phyloP scores from a whole-genome alignment of 2,113 vertebrate genomes.

The Eudyptes chrysolophus region DNA sequence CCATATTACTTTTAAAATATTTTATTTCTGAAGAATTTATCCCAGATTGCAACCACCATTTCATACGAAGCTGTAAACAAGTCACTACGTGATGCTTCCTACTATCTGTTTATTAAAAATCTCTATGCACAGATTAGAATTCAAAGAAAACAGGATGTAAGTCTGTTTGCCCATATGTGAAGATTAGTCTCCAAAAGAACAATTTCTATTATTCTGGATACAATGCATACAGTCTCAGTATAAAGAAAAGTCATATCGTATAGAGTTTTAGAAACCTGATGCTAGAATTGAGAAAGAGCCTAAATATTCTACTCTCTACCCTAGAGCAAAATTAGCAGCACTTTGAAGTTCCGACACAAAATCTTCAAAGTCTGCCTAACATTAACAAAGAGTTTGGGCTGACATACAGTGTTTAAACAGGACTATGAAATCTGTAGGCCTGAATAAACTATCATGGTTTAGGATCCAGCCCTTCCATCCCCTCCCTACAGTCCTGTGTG shows the following conservation, averaged over 20 bases:
- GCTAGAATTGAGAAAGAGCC: constrained; percentile 51
- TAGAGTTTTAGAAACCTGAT: constrained; percentile 47
- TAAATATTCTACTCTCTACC: constrained; percentile 36
- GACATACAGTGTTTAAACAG: neutral
- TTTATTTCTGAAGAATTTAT: neutral
- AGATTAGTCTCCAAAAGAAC: neutral
- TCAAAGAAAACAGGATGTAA: neutral
- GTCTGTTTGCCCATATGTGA: neutral
- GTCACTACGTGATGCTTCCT: neutral
- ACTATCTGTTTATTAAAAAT: neutral
- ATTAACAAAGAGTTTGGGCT: constrained; percentile 26
- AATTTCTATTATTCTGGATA: neutral
- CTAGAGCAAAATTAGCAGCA: constrained; percentile 58
- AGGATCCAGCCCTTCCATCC: constrained; percentile 38
- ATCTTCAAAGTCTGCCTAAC: constrained; percentile 65
- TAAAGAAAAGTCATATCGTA: neutral
- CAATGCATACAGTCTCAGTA: neutral
- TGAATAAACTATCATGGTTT: constrained; percentile 53
- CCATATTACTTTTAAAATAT: neutral
- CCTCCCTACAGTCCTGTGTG: neutral
- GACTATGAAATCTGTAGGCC: constrained; percentile 6
- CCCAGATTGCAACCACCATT: neutral
- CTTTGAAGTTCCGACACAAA: constrained; percentile 56
- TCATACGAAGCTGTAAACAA: neutral
- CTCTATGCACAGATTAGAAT: neutral